Base-by-base conservation (phyloP, 2,888 invertebrate species). In the Eustalomyia histrio region DNA sequence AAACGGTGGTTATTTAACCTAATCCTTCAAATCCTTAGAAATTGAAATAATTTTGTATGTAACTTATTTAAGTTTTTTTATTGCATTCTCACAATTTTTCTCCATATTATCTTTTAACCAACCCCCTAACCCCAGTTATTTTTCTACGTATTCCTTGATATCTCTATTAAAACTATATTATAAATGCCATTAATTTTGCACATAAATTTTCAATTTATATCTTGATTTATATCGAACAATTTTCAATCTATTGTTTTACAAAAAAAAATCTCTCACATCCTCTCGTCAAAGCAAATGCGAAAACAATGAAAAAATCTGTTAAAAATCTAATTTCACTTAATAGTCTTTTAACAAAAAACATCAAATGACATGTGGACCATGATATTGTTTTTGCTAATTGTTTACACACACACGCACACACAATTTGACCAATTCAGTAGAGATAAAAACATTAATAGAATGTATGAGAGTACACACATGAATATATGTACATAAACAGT, bases 351-450 rank as follows among this genome's bases (percentile, higher is more conserved):
- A 57, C 21, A 21, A 55, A n/a, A 18, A 29, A 33, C 58, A 67
- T 58, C 71, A 50, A 58, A 57, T 76, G 68, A 39, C 68, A 60
- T 71, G 17, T 76, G 69, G 18, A 53, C 58, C 74, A 78, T 67
- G 78, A 71, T 50, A 78, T 78, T 71, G 57, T 24, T 68, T 75
- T 63, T 21, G 55, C 53, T 68, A 80, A 76, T 76, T 80, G 72
- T 68, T 80, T 43, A 14, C 14, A 43, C 18, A 61, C 14, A 55
- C 39, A 12, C 39, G 1, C 39, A 1, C 39, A 1, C 39, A 39
- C 39, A 39, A 21, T 21, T 21, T 3, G 4, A 4, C 21, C 21
- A 21, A 21, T 21, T 21, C 21, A 21, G 4, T 21, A 21, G 21
- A 21, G 2, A 21, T 4, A 21, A 21, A 21, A 21, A 4, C 21